These are phyloP conservation scores for Sarcophaga subvicina DNA, from an alignment of 2,888 invertebrate species.

Conservation along the genomic window DNA sequence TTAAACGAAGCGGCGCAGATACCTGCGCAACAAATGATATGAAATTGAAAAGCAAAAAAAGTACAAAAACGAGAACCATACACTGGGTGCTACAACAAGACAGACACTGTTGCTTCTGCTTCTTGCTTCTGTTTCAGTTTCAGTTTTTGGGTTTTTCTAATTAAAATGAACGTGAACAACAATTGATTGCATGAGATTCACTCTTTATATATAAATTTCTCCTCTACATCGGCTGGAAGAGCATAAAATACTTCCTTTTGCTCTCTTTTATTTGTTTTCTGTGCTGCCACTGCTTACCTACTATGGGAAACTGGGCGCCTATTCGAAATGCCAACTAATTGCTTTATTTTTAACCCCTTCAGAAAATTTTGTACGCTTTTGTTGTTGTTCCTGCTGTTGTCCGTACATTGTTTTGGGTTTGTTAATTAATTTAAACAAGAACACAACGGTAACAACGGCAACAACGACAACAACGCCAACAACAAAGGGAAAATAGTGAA, in stretches of 20 bases:
- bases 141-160: slow-evolving; percentile 23
- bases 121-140: slow-evolving; percentile 20
- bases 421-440: slow-evolving; percentile 76
- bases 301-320: slow-evolving; percentile 71
- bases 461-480: slow-evolving; percentile 37
- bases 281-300: slow-evolving; percentile 33
- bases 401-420: slow-evolving; percentile 73
- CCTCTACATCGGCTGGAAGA: background rate
- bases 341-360: slow-evolving; percentile 79
- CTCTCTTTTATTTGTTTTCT: slow-evolving; percentile 26
- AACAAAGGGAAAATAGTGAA: slow-evolving; percentile 59
- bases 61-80: slow-evolving; percentile 29
- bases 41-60: slow-evolving; percentile 47
- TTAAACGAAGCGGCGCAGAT: slow-evolving; percentile 67
- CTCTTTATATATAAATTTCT: background rate
- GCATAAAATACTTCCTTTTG: slow-evolving; percentile 58
- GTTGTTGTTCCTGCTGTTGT: slow-evolving; percentile 62
- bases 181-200: background rate
- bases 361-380: slow-evolving; percentile 67
- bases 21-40: slow-evolving; percentile 65
- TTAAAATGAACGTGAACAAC: background rate
- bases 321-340: slow-evolving; percentile 74
- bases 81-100: slow-evolving; percentile 53
- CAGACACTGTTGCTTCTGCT: slow-evolving; percentile 46
- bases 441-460: slow-evolving; percentile 64